Conservation (phyloP, 1,140 invertebrate species). For the Anoplolepis gracilipes region DNA sequence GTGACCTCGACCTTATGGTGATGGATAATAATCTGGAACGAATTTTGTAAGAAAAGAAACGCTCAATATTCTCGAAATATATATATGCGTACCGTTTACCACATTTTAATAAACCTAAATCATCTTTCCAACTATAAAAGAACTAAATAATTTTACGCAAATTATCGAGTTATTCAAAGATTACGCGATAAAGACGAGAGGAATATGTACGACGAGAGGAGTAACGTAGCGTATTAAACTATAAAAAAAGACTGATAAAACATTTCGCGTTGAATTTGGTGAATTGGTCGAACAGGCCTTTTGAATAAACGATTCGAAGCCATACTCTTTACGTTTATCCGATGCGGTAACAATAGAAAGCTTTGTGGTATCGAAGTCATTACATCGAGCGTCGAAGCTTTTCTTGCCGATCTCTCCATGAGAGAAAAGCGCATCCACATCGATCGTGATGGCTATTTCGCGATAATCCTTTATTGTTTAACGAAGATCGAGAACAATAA, state of each 20-base stretch:
- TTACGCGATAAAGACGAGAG: constrained; percentile 36
- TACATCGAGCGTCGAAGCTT: constrained; percentile 31
- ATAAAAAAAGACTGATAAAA: constrained; percentile 29
- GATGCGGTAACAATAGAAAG: constrained; percentile 41
- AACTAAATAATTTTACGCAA: not conserved
- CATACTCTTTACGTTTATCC: constrained; percentile 55
- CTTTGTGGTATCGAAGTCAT: constrained; percentile 60
- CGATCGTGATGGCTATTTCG: not conserved
- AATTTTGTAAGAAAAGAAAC: not conserved
- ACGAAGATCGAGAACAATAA: not conserved
- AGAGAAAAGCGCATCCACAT: not conserved
- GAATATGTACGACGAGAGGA: constrained; percentile 3
- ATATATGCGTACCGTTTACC: not conserved
- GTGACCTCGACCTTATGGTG: constrained; percentile 8
- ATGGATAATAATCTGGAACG: constrained; percentile 49
- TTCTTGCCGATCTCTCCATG: not conserved
- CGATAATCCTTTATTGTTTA: constrained; percentile 2
- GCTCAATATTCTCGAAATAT: not conserved
- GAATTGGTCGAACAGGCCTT: constrained; percentile 20
- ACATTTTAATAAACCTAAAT: not conserved
- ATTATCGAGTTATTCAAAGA: constrained; percentile 13
- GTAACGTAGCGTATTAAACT: constrained; percentile 18
- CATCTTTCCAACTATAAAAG: not conserved
- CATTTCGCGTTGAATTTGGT: constrained; percentile 38
- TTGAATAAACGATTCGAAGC: constrained; percentile 51